Conservation (phyloP, 2,113 vertebrate genomes). For the Callocephalon fimbriatum region DNA sequence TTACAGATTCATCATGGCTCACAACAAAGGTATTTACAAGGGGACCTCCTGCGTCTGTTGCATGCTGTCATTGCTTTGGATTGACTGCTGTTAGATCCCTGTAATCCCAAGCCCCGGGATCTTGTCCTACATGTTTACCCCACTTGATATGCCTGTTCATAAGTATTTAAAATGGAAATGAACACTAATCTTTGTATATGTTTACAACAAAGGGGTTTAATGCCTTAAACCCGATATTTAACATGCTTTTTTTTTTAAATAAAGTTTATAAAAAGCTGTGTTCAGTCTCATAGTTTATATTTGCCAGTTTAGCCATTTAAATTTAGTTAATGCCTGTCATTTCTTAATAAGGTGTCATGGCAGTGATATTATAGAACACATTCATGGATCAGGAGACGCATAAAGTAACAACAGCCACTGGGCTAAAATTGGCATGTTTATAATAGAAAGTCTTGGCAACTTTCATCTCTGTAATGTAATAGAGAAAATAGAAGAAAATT, state of each 20-base stretch:
- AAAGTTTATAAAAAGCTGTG: background rate
- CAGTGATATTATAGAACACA: background rate
- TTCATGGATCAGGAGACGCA: background rate
- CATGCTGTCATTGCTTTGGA: conserved; percentile 63
- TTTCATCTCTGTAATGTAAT: background rate
- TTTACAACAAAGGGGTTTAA: conserved; percentile 52
- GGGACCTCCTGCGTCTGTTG: conserved; percentile 55
- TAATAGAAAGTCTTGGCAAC: background rate
- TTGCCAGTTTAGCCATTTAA: background rate
- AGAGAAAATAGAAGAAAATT: background rate
- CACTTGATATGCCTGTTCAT: conserved; percentile 49
- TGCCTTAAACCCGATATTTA: conserved; percentile 26
- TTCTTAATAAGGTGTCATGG: background rate
- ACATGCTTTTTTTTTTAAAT: background rate
- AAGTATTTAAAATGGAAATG: conserved; percentile 64
- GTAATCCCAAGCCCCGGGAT: conserved; percentile 61
- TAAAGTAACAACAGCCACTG: background rate
- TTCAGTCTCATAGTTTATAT: background rate
- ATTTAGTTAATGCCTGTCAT: background rate
- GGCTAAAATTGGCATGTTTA: background rate
- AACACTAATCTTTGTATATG: conserved; percentile 46
- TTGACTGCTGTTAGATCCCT: conserved; percentile 71
- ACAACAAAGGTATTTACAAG: conserved; percentile 61
- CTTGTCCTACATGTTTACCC: conserved; percentile 63
- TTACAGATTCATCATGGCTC: conserved; percentile 31